phyloP scores from a whole-genome alignment of 2,113 vertebrate species.

The Craseonycteris thonglongyai region DNA sequence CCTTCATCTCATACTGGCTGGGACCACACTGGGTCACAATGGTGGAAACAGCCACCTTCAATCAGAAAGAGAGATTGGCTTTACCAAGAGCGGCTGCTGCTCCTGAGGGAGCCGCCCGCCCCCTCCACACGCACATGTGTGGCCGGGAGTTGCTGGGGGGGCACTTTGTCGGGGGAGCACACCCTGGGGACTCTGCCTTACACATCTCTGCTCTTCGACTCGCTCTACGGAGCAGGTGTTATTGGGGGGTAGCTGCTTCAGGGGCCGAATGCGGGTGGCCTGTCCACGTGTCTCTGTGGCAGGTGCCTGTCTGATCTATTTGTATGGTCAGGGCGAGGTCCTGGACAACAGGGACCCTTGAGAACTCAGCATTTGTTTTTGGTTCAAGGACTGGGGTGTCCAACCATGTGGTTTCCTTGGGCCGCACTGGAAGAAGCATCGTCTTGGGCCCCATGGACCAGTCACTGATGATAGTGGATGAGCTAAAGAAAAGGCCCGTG shows the following conservation, averaged over 20 bases:
- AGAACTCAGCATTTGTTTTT: accelerated
- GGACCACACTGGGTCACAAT: accelerated
- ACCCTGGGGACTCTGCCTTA: too few species aligned
- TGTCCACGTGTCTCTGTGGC: accelerated
- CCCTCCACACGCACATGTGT: accelerated
- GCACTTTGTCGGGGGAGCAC: accelerated
- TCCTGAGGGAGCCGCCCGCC: accelerated
- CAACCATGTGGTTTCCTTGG: too few species aligned
- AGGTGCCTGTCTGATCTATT: accelerated
- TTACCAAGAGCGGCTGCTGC: not conserved
- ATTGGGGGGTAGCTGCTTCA: accelerated
- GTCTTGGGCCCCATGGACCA: too few species aligned
- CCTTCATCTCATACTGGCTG: accelerated
- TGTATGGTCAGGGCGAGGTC: not conserved
- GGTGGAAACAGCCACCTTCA: accelerated
- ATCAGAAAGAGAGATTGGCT: not conserved
- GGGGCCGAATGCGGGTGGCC: accelerated
- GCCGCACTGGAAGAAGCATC: too few species aligned
- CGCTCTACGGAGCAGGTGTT: accelerated
- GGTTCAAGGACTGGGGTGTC: too few species aligned
- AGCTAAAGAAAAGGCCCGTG: too few species aligned
- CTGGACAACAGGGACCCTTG: accelerated
- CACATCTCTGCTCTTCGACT: accelerated
- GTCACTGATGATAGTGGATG: too few species aligned
- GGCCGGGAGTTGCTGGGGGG: too few species aligned